These are phyloP conservation scores for Takifugu rubripes DNA, from an alignment of 2,797 vertebrate species.

Conservation along the genomic window DNA sequence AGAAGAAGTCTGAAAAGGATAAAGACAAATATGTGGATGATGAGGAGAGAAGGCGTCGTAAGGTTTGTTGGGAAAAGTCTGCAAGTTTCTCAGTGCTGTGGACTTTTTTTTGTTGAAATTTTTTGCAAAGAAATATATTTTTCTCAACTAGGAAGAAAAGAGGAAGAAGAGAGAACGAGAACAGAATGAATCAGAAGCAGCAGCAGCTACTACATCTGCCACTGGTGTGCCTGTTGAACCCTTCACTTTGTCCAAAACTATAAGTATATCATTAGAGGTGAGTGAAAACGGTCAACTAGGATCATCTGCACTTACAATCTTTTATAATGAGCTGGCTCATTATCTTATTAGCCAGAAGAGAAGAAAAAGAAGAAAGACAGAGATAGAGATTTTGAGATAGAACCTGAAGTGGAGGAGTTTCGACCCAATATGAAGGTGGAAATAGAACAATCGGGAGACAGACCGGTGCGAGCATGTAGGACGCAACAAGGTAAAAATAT, in stretches of 20 bases:
- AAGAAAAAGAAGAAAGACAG: slow-evolving; percentile 92
- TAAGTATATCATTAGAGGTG: slow-evolving; percentile 70
- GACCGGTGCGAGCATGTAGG: slow-evolving; percentile 88
- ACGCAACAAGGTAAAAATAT: slow-evolving; percentile 84
- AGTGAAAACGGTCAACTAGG: slow-evolving; percentile 4
- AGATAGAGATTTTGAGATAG: slow-evolving; percentile 74
- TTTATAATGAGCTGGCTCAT: background rate
- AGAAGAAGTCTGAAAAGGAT: slow-evolving; percentile 95
- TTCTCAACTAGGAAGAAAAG: slow-evolving; percentile 85
- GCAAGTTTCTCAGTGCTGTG: background rate
- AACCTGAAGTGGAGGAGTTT: slow-evolving; percentile 85
- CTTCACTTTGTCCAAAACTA: slow-evolving; percentile 71
- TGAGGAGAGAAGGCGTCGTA: slow-evolving; percentile 90
- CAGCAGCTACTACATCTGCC: slow-evolving; percentile 57
- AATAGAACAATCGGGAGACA: slow-evolving; percentile 81
- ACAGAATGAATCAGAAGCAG: slow-evolving; percentile 84
- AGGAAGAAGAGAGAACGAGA: slow-evolving; percentile 94
- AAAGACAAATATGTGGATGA: slow-evolving; percentile 92
- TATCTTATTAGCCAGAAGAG: slow-evolving; percentile 76
- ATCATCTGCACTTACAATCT: background rate
- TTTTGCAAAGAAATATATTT: no score
- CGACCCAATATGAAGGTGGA: slow-evolving; percentile 69
- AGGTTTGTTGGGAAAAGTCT: slow-evolving; percentile 68
- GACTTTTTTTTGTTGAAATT: no score
- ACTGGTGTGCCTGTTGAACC: slow-evolving; percentile 66